Evolutionary conservation across 2,113 vertebrate genomes (phyloP), one percentile per base, ranked within the genome.

Genomic region (Sceloporus undulatus): DNA sequence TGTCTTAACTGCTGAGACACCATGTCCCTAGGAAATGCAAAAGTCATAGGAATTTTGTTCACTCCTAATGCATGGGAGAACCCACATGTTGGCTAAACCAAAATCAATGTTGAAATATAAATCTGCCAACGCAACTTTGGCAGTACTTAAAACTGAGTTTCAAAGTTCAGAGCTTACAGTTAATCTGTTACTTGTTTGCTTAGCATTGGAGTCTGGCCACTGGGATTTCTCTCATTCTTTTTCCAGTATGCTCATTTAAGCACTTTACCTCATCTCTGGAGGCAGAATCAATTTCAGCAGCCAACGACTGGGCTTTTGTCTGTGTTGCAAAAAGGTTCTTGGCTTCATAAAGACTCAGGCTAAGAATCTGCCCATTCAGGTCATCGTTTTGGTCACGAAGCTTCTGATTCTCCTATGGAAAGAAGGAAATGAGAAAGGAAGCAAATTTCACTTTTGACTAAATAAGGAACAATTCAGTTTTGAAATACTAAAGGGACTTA

Each of bases 221-320:
- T 2, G 38, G 76, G 25, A 79, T 42, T 16, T 7, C 18, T 48
- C 40, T 11, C 23, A 21, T 3, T 29, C 59, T 62, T 18, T 62
- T 16, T 62, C 74, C 29, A 40, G 18, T 27, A 21, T 11, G 18
- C 34, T 25, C 38, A 77, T 52, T 82, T 88, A 85, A 85, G 34
- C 18, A 0, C 40, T 75, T 94, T 96, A 99, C 99, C 98, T 99
- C 98, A 91, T 99, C 99, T 19, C 98, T 98, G 1, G 99, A 98
- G 68, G 98, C 99, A 6, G 98, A 98, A 82, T 99, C 99, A 62
- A 99, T 99, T 96, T 99, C 99, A 0, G 98, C 98, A 82, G 99
- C 99, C 94, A 99, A 94, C 14, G 98, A 99, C 95, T 99, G 98
- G 81, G 98, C 98, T 97, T 99, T 99, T 86, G 98, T 99, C 95